phyloP scores from a whole-genome alignment of 1,140 invertebrate species.

The Drosophila kanapiae region DNA sequence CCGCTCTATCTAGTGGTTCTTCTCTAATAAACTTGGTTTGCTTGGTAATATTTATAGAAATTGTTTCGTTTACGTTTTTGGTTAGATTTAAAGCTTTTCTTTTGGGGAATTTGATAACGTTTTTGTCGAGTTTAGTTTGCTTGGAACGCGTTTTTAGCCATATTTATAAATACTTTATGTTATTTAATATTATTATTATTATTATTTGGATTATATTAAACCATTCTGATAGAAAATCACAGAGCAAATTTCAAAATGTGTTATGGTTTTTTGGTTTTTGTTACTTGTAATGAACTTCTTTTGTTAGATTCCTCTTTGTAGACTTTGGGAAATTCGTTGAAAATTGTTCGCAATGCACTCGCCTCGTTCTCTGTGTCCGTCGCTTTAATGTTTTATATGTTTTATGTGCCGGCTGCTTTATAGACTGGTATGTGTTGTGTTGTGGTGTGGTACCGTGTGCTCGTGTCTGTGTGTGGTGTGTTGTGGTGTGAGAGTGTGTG shows the following conservation, averaged over 20 bases:
- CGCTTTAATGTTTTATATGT: conserved; percentile 46
- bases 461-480: conserved; percentile 19
- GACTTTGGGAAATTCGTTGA: conserved; percentile 80
- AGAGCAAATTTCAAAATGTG: conserved; percentile 79
- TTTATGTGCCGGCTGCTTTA: conserved; percentile 26
- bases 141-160: conserved; percentile 61
- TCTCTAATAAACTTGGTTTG: conserved; percentile 17
- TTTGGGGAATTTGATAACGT: conserved; percentile 59
- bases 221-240: conserved; percentile 83
- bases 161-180: conserved; percentile 66
- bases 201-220: conserved; percentile 74
- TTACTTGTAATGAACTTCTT: conserved; percentile 44
- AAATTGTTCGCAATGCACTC: conserved; percentile 60
- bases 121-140: conserved; percentile 44
- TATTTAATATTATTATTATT: conserved; percentile 54
- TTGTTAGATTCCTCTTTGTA: conserved; percentile 45
- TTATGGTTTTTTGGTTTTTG: conserved; percentile 41
- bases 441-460: neutral
- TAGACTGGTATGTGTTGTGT: neutral
- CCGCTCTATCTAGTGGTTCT: conserved; percentile 37
- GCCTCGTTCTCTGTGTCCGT: conserved; percentile 16
- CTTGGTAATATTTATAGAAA: conserved; percentile 45
- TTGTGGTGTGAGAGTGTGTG: conserved; percentile 28
- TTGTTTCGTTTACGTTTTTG: conserved; percentile 34
- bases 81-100: conserved; percentile 51